Evolutionary conservation across 2,797 vertebrate genomes (phyloP), one percentile per base, ranked within the genome.

Genomic region (Todus mexicanus): DNA sequence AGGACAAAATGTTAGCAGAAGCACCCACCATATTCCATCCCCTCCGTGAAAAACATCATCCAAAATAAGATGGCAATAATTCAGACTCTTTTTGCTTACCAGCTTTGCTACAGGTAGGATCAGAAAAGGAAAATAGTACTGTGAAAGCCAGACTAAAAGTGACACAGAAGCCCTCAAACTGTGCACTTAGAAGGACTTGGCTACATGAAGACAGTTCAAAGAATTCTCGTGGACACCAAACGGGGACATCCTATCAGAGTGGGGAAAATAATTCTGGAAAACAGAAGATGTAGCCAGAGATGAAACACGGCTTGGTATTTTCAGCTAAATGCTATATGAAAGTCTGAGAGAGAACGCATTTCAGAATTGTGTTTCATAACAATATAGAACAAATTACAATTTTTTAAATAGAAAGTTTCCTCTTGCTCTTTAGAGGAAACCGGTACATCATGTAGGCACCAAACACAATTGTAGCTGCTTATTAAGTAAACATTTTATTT

Each of bases 1-100:
- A 94, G 31, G 64, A 91, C 66, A 77, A 73, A 84, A 77, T 40
- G 33, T 68, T 81, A 94, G 59, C 61, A 89, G 73, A 94, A 91
- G 80, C 17, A 82, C 35, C 70, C 70, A 77, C 50, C 26, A 9
- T 78, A 63, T 82, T 90, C 15, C n/a, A n/a, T n/a, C n/a, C 33
- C 54, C 64, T 87, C 63, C 40, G 51, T 45, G 37, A 70, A 68
- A 93, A 89, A 43, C 10, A 15, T 51, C 6, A 27, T 76, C 43
- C 77, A 53, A 73, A 95, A 82, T 56, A 74, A 88, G 92, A 84
- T 51, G 29, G 48, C 4, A 4, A 19, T 54, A 47, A 87, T 59
- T 91, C 43, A 82, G 38, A 56, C 11, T 33, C 60, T 66, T 45
- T 90, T 87, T 59, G 12, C 54, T 87, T 74, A 43, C 65, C 53